Evolutionary conservation across 2,113 vertebrate species (phyloP).

Genomic region (Leptodactylus fuscus): DNA sequence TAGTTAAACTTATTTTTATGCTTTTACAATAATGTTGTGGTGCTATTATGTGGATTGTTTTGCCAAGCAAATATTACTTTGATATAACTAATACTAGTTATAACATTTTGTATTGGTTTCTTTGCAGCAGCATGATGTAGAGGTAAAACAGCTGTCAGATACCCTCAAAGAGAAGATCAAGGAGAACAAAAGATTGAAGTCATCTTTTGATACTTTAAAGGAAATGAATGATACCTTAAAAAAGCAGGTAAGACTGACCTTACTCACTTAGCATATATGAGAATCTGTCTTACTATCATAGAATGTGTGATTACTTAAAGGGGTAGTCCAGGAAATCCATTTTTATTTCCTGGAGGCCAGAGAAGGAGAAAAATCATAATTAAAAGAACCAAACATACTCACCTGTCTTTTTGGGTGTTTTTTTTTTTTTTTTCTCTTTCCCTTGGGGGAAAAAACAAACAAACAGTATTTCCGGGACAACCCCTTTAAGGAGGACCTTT

Average conservation of each 20-base stretch:
- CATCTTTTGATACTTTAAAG: constrained; percentile 84
- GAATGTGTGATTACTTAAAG: neutral
- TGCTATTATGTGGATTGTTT: neutral
- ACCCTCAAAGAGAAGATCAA: constrained; percentile 80
- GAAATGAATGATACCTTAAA: constrained; percentile 85
- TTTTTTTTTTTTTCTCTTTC: too few species aligned
- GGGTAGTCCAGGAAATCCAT: too few species aligned
- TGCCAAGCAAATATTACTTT: neutral
- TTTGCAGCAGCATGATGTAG: constrained; percentile 78
- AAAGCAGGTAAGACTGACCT: constrained; percentile 78
- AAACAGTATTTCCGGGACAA: too few species aligned
- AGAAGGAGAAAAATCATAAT: too few species aligned
- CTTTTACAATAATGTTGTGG: neutral
- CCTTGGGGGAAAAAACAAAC: too few species aligned
- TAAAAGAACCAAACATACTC: too few species aligned
- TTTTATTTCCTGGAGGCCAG: too few species aligned
- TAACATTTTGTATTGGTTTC: constrained; percentile 49
- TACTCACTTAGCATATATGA: neutral
- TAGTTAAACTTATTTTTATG: neutral
- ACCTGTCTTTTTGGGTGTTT: too few species aligned
- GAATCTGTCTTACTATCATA: neutral
- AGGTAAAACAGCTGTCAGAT: constrained; percentile 79
- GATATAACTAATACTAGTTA: neutral
- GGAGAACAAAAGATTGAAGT: constrained; percentile 86
- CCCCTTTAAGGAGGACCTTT: too few species aligned